Percentiles rank a stretch among this genome's conserved stretches.
These are phyloP conservation scores for Musca vetustissima DNA, from an alignment of 1,140 invertebrate species.

Conservation along the genomic window DNA sequence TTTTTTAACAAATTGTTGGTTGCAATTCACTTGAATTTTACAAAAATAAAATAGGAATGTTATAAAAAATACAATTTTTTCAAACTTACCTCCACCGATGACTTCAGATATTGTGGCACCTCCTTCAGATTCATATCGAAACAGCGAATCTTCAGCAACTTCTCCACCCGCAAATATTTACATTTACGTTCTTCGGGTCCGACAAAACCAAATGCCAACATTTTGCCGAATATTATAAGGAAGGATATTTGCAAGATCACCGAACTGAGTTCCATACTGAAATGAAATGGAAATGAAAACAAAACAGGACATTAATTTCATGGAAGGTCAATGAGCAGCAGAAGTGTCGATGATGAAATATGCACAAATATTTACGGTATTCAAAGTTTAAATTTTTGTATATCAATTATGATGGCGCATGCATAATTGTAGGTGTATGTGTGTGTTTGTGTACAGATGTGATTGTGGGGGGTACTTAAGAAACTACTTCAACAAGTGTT, in stretches of 20 bases:
- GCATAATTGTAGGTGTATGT: no score
- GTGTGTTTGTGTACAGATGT: no score
- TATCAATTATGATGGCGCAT: no score
- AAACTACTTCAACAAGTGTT: no score
- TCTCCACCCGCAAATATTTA: slow-evolving; percentile 58
- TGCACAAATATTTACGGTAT: no score
- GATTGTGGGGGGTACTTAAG: no score
- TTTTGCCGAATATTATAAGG: slow-evolving; percentile 38
- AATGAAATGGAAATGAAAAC: slow-evolving; percentile 22
- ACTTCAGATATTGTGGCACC: slow-evolving; percentile 59
- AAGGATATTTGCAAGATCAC: slow-evolving; percentile 30
- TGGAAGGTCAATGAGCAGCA: neutral
- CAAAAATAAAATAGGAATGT: neutral
- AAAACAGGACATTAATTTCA: neutral
- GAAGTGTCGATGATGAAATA: neutral
- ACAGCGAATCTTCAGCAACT: slow-evolving; percentile 60
- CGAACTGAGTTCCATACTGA: slow-evolving; percentile 45
- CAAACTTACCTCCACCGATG: slow-evolving; percentile 59
- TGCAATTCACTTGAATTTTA: no score
- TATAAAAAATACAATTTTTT: neutral
- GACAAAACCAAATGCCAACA: slow-evolving; percentile 39
- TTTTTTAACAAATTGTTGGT: no score
- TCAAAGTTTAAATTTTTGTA: no score
- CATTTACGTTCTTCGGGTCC: slow-evolving; percentile 50
- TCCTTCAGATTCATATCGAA: slow-evolving; percentile 58